These are phyloP conservation scores for Chromobotia macracanthus DNA, from an alignment of 2,797 vertebrate genomes.

Conservation along the genomic window DNA sequence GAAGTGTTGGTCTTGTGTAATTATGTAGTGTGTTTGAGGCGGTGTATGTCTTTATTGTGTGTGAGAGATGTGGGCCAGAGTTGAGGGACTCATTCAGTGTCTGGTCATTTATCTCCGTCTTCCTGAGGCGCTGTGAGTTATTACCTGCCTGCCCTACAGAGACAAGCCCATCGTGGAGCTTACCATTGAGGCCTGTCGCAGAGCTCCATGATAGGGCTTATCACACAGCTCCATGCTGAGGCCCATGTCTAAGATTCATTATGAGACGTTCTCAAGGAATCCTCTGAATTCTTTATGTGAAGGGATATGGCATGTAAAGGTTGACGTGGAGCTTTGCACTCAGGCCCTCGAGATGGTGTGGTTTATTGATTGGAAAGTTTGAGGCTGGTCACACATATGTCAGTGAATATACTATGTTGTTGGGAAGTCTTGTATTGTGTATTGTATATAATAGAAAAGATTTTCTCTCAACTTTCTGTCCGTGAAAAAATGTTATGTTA, in stretches of 20 bases:
- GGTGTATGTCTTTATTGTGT: constrained; percentile 22
- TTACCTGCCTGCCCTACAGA: constrained; percentile 32
- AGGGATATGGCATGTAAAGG: neutral
- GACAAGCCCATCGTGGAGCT: constrained; percentile 33
- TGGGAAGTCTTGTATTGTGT: neutral
- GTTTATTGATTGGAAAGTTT: no score
- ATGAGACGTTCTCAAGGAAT: neutral
- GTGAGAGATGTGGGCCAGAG: constrained; percentile 8
- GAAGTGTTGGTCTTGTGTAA: constrained; percentile 23
- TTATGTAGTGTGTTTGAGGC: constrained; percentile 25
- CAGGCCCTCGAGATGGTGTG: neutral
- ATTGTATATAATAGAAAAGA: no score
- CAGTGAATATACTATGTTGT: no score
- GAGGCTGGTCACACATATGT: no score
- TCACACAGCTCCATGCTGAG: constrained; percentile 7
- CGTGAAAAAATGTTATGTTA: no score
- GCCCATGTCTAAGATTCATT: neutral
- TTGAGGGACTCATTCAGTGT: constrained; percentile 39
- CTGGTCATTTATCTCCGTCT: constrained; percentile 46
- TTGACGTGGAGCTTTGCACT: no score
- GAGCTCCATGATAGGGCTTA: constrained; percentile 24
- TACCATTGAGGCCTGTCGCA: constrained; percentile 6
- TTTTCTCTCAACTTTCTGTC: no score
- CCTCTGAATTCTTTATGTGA: neutral
- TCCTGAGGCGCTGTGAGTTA: constrained; percentile 46